Percentiles rank a stretch among this genome's conserved stretches.
phyloP scores from a whole-genome alignment of 2,113 vertebrate genomes.

The Chaetops frenatus region DNA sequence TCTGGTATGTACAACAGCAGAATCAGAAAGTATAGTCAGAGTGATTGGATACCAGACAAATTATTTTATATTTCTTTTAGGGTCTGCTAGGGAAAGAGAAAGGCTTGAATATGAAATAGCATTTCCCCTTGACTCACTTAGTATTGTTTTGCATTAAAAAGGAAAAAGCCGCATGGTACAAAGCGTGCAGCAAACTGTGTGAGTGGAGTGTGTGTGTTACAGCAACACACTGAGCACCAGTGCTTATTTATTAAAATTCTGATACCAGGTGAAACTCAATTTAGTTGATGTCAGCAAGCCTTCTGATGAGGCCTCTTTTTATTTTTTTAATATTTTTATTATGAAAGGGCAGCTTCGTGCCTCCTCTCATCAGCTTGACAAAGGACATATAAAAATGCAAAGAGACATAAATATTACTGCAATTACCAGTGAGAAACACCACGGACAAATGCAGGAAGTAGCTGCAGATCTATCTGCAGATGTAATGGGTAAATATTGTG shows the following conservation, averaged over 20 bases:
- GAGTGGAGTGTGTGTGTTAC: neutral
- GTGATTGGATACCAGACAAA: neutral
- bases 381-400: conserved; percentile 31
- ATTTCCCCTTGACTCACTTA: neutral
- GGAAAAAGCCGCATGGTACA: neutral
- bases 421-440: conserved; percentile 31
- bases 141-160: conserved; percentile 37
- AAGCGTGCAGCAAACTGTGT: neutral
- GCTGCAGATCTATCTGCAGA: neutral
- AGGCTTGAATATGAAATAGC: neutral
- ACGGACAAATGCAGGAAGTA: neutral
- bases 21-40: neutral
- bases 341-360: conserved; percentile 49
- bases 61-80: neutral
- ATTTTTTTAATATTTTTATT: neutral
- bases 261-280: conserved; percentile 46
- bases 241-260: conserved; percentile 46
- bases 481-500: neutral
- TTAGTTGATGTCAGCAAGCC: conserved; percentile 50
- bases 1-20: neutral
- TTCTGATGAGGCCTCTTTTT: conserved; percentile 17
- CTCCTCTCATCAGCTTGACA: conserved; percentile 53
- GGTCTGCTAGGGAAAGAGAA: neutral
- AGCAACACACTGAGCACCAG: neutral
- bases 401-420: conserved; percentile 24